Evolutionary conservation across 2,113 vertebrate genomes (phyloP), one percentile per base, ranked within the genome.

Genomic region (Chamaetylas fuelleborni): DNA sequence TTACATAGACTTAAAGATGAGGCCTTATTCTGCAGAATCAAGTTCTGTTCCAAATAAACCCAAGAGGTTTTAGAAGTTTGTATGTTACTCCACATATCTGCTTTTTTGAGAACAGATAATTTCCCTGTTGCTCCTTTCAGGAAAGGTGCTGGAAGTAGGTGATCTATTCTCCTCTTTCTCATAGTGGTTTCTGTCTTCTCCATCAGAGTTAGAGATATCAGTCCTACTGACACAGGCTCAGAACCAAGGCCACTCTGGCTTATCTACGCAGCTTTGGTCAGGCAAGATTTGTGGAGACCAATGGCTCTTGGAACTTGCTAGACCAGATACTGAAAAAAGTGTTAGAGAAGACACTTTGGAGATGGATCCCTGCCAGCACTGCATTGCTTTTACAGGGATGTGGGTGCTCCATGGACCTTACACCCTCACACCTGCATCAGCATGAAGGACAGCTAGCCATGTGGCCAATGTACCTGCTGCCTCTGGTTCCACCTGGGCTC

Each of bases 401-500:
- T 47, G 24, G 17, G 20, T 58, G 23, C 23, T 71, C 7, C 3
- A 3, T 9, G 25, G n/a, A 40, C 22, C 13, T 36, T 53, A 84
- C 17, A 53, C 12, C 11, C 57, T 25, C 50, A n/a, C 42, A 48
- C 19, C 50, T n/a, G 23, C 0, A 0, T 61, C 28, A 70, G 65
- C 38, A 87, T 25, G n/a, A 91, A 81, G 36, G 72, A 19, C 34
- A 86, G 28, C 9, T 17, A 66, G 47, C n/a, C 38, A 23, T 0
- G 1, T 3, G 7, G 15, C 22, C 48, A 58, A 25, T 3, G 19
- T 31, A 43, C 25, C 34, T 71, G 51, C n/a, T 81, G n/a, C 29
- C 12, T 78, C 65, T 31, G 10, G 11, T 36, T 88, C 53, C 36
- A 31, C 14, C 14, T 60, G 57, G 50, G 23, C 24, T 61, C 33